Evolutionary conservation across 2,888 invertebrate genomes (phyloP).

Genomic region (Esperia sulphurella): DNA sequence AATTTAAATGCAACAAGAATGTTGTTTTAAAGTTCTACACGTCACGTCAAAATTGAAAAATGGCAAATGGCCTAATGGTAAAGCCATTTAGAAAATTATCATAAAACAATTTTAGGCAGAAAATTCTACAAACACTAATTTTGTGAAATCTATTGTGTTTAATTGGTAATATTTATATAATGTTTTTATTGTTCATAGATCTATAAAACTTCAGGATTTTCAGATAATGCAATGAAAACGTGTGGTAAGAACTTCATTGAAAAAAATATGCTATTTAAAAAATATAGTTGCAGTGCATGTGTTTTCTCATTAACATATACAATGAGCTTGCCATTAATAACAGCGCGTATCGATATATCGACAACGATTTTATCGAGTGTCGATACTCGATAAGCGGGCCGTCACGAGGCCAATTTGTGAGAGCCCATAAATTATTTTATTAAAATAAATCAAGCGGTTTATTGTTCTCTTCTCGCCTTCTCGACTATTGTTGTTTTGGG

Average conservation of each 20-base stretch:
- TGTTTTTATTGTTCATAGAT: neutral
- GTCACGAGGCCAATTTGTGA: slow-evolving; percentile 72
- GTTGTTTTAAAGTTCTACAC: too few species aligned
- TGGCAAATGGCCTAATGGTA: too few species aligned
- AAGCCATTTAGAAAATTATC: too few species aligned
- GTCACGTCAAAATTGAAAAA: too few species aligned
- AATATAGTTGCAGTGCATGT: neutral
- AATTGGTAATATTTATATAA: neutral
- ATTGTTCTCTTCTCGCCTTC: slow-evolving; percentile 73
- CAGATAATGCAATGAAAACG: too few species aligned
- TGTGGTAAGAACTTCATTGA: neutral
- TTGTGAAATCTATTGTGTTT: too few species aligned
- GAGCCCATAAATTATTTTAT: slow-evolving; percentile 73
- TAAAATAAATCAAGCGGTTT: slow-evolving; percentile 74
- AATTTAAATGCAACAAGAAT: too few species aligned
- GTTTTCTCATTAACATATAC: slow-evolving; percentile 51
- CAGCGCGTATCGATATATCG: slow-evolving; percentile 41
- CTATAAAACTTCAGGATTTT: neutral
- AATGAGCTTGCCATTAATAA: slow-evolving; percentile 66
- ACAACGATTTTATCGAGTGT: slow-evolving; percentile 37
- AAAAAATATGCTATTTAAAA: too few species aligned
- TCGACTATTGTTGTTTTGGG: slow-evolving; percentile 56
- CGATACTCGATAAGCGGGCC: slow-evolving; percentile 62
- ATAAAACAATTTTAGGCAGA: too few species aligned
- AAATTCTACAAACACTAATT: too few species aligned